Base-by-base conservation (phyloP, 2,113 vertebrate species). In the Danionella cerebrum region DNA sequence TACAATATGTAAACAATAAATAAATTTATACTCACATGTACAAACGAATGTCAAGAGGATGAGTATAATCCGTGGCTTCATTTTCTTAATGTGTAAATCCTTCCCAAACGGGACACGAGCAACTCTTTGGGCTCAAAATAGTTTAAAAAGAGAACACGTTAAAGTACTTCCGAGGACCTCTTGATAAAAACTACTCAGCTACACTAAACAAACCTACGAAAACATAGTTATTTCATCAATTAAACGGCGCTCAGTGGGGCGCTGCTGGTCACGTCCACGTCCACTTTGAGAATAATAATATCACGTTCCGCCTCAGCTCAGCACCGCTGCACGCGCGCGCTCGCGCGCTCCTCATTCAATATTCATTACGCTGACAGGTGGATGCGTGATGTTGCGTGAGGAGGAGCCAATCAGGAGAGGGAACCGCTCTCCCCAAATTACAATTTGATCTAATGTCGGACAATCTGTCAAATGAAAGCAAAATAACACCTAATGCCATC, bases 1-100 rank as follows among this genome's bases (percentile, higher is more conserved):
- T 13, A 33, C 13, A 12, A 13, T 12, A 16, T 24, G 7, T 22
- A 11, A 33, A 36, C 29, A 50, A 29, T 24, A 22, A 21, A 21
- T 2, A 53, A 11, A 10, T 3, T 31, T 13, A 59, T 79, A 88
- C 88, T 90, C 76, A 90, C 88, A 69, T 21, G 79, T 78, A 71
- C 66, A 78, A 57, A 48, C 54, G 39, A 82, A 31, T 6, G 66
- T 76, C 69, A 76, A 55, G 39, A 62, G 72, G 47, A n/a, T 25
- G 54, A 84, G 64, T 12, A 82, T 13, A 62, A 81, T 53, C 44
- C 78, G 78, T 36, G 76, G 65, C 73, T 81, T 84, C 84, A 88
- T 90, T 47, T 70, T 82, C 60, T 29, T n/a, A n/a, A n/a, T 73
- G 51, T 53, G 14, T 62, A 48, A 72, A 76, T 80, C 78, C 70